These are phyloP conservation scores for Odontocerum albicorne DNA, from an alignment of 2,888 invertebrate genomes.

Conservation along the genomic window DNA sequence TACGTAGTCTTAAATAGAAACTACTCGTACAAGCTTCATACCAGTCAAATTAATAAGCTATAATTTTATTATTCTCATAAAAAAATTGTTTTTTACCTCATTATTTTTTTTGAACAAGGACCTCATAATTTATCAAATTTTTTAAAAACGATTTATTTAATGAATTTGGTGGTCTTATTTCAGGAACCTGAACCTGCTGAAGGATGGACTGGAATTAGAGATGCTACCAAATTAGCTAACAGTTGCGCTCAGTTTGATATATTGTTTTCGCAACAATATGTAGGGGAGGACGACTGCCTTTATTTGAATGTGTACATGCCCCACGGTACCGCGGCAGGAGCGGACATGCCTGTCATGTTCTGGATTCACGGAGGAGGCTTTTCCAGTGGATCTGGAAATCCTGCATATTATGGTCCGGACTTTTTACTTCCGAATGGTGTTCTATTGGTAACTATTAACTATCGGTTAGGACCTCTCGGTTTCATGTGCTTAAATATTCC, in stretches of 20 bases:
- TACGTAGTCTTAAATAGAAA: no score
- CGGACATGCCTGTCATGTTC: conserved; percentile 27
- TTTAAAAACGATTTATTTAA: no score
- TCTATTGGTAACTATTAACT: conserved; percentile 25
- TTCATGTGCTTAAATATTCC: conserved; percentile 24
- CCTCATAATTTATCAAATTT: no score
- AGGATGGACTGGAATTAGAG: conserved; percentile 20
- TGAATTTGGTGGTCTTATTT: no score
- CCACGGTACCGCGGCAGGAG: not conserved
- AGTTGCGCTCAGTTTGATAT: conserved; percentile 14
- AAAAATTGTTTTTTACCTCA: no score
- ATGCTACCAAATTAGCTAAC: conserved; percentile 5
- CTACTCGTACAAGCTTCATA: no score
- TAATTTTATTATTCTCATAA: no score
- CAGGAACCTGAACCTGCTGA: conserved; percentile 23
- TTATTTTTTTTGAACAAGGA: no score
- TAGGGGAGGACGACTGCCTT: conserved; percentile 26
- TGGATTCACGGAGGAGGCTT: conserved; percentile 30
- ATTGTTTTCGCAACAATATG: not conserved
- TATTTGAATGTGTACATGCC: conserved; percentile 29
- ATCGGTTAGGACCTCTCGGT: conserved; percentile 23
- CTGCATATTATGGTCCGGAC: conserved; percentile 18
- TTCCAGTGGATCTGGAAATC: conserved; percentile 17
- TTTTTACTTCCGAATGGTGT: conserved; percentile 18
- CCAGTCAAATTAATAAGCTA: no score